Percentiles rank a stretch among this genome's conserved stretches.
Evolutionary conservation across 1,140 invertebrate genomes (phyloP).

Genomic region (Cydia fagiglandana): DNA sequence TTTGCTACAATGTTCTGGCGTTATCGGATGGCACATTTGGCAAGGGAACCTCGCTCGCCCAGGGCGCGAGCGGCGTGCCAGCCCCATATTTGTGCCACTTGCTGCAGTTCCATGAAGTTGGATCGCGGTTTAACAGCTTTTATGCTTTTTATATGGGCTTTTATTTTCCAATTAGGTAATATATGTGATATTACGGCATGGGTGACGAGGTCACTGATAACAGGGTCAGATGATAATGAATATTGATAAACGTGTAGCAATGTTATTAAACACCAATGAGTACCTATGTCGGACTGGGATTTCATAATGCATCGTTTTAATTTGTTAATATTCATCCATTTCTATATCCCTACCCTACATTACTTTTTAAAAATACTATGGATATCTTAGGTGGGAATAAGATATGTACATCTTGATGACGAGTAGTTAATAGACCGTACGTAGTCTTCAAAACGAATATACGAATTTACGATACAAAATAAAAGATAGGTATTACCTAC

Average conservation of each 20-base stretch:
- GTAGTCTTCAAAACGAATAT: too few relatives aligned
- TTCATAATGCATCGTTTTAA: background rate
- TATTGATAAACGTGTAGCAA: background rate
- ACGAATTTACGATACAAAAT: too few relatives aligned
- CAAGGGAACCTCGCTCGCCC: slow-evolving; percentile 59
- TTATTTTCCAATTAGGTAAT: slow-evolving; percentile 3
- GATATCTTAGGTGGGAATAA: too few relatives aligned
- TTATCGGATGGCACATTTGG: slow-evolving; percentile 77
- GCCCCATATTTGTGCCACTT: slow-evolving; percentile 61
- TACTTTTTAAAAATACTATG: too few relatives aligned
- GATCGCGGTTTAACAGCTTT: slow-evolving; percentile 54
- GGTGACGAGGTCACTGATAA: slow-evolving; percentile 10
- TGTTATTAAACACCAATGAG: background rate
- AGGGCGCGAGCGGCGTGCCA: slow-evolving; percentile 62
- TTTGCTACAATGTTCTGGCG: slow-evolving; percentile 71
- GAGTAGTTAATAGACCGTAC: too few relatives aligned
- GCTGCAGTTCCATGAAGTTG: slow-evolving; percentile 46
- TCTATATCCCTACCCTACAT: too few relatives aligned
- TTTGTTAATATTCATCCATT: too few relatives aligned
- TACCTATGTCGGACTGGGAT: background rate
- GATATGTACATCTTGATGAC: too few relatives aligned
- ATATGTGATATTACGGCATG: background rate
- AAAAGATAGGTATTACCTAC: too few relatives aligned
- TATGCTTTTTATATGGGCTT: slow-evolving; percentile 59
- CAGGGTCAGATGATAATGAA: background rate